Evolutionary conservation across 2,113 vertebrate species (phyloP), one percentile per base, ranked within the genome.

Genomic region (Cololabis saira): DNA sequence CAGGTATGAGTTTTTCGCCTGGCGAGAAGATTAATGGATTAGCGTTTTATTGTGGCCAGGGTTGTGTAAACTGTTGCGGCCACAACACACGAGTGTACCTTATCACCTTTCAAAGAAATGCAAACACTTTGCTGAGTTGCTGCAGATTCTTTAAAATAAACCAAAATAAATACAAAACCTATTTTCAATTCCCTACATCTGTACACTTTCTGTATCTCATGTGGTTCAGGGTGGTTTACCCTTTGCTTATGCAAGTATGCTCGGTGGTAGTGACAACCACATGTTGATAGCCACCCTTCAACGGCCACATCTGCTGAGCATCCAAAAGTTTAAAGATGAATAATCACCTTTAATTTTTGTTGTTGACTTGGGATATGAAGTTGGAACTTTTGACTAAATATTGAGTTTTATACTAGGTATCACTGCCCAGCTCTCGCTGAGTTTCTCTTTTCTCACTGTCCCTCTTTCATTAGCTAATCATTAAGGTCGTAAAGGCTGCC

Each of bases 381-480:
- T 30, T 27, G 21, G 14, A 37, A 17, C 15, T 24, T 30, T 37
- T 53, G 21, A 13, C 37, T 41, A 8, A 10, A 13, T 45, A 12
- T 16, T 18, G 9, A 42, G 0, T 6, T 27, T 15, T 19, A 40
- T 43, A 17, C 3, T 5, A 14, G 18, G 11, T 63, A 21, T 13
- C 16, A 3, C 50, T 69, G 33, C 4, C 48, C 33, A 73, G 73
- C 56, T 78, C 63, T 58, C 53, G 41, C 50, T 64, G 41, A n/a
- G 45, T 67, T 78, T 61, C 71, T 73, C 58, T 80, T 59, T 44
- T 80, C 67, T 63, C 78, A 48, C 86, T 89, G 88, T 81, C 77
- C 86, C 76, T 84, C 68, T 87, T 81, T 67, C 81, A 68, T 21
- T 60, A 77, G 64, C 63, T 52, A 78, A 63, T 90, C 73, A 71